Percentiles rank a stretch among this genome's conserved stretches.
phyloP scores from a whole-genome alignment of 2,113 vertebrate genomes.

The Tyrannus savana region DNA sequence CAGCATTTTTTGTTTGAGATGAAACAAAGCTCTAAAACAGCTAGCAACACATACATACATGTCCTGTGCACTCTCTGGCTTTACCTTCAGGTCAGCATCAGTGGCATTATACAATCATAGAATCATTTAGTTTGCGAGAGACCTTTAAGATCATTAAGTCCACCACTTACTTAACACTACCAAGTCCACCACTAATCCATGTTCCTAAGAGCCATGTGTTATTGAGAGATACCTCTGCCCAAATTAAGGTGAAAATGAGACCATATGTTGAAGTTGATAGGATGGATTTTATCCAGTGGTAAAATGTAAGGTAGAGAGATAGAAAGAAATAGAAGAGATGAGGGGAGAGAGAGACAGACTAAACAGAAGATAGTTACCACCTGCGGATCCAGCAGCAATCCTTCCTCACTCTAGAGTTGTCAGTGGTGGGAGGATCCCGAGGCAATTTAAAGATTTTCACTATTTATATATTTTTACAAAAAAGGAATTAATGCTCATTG shows the following conservation, averaged over 20 bases:
- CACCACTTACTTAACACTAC: not conserved
- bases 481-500: not conserved
- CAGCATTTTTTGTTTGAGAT: not conserved
- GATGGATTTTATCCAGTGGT: not conserved
- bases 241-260: not conserved
- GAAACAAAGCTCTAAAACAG: not conserved
- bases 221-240: not conserved
- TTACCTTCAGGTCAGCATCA: not conserved
- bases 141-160: not conserved
- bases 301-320: not conserved
- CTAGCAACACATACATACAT: not conserved
- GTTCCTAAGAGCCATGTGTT: not conserved
- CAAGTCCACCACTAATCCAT: not conserved
- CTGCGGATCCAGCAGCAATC: not conserved
- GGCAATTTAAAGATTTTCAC: not conserved
- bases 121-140: not conserved
- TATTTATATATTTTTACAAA: not conserved
- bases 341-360: not conserved
- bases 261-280: not conserved
- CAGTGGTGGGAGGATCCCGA: not conserved
- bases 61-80: not conserved
- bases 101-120: not conserved
- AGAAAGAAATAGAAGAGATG: not conserved
- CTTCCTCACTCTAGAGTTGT: not conserved
- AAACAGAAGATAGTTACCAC: not conserved